phyloP scores from a whole-genome alignment of 2,113 vertebrate species.

The Chaetodon trifascialis region DNA sequence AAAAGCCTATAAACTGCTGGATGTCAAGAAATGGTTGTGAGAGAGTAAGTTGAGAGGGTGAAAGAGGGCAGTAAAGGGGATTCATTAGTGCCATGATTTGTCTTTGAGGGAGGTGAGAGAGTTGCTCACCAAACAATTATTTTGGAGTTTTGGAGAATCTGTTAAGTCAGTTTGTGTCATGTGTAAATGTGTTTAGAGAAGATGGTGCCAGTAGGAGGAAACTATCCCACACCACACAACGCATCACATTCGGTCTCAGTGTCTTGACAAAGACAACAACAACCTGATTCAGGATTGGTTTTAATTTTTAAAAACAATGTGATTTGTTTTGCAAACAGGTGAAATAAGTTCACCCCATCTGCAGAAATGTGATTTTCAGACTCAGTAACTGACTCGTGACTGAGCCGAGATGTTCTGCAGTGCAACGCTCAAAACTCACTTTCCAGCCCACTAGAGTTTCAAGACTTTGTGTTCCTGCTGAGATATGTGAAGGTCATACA shows the following conservation, averaged over 20 bases:
- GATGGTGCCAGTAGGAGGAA: not conserved
- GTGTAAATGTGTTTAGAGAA: not conserved
- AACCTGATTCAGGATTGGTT: not conserved
- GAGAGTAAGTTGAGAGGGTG: not conserved
- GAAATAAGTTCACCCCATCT: not conserved
- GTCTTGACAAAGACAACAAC: not conserved
- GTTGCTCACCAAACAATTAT: not conserved
- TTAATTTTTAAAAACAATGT: not conserved
- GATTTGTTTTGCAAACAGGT: not conserved
- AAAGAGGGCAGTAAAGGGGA: not conserved
- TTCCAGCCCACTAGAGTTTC: slow-evolving; percentile 41
- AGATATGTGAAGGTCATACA: slow-evolving; percentile 52
- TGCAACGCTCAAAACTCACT: slow-evolving; percentile 12
- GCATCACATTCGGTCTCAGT: not conserved
- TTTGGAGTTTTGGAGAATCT: not conserved
- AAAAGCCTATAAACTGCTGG: not conserved
- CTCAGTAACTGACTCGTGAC: slow-evolving; percentile 12
- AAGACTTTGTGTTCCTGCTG: slow-evolving; percentile 47
- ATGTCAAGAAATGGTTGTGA: not conserved
- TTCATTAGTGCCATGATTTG: not conserved
- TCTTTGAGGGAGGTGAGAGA: not conserved
- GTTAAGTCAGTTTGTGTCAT: not conserved
- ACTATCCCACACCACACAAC: not conserved
- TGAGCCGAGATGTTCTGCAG: slow-evolving; percentile 32
- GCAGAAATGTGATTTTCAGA: not conserved